Evolutionary conservation across 2,113 vertebrate species (phyloP).

Genomic region (Carlito syrichta): DNA sequence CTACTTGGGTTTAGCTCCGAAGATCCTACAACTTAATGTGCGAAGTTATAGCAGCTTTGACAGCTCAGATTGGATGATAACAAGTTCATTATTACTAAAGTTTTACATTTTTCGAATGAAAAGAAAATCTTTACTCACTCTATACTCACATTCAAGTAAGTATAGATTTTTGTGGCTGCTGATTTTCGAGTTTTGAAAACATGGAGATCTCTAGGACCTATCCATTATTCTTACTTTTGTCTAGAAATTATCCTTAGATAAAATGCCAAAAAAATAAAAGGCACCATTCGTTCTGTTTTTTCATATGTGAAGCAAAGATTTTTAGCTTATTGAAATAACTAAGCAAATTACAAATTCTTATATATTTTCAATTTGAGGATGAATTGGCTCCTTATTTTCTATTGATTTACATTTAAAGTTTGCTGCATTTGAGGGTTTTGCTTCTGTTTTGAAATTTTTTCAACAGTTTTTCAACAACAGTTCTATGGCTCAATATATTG

Average conservation of each 20-base stretch:
- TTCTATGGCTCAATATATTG: background rate
- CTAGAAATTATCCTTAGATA: background rate
- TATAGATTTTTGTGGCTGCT: background rate
- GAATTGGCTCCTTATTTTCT: background rate
- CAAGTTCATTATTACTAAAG: background rate
- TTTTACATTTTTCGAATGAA: background rate
- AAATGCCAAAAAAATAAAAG: background rate
- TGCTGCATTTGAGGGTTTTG: background rate
- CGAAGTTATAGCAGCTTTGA: background rate
- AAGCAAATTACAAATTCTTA: background rate
- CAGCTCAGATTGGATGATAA: background rate
- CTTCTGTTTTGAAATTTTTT: slow-evolving; percentile 29
- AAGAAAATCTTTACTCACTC: background rate
- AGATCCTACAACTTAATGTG: background rate
- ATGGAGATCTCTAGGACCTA: background rate
- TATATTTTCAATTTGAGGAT: background rate
- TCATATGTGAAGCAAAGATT: background rate
- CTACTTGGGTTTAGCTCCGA: background rate
- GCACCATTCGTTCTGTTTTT: background rate
- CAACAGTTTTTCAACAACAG: background rate
- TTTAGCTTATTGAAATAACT: background rate
- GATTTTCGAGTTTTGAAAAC: background rate
- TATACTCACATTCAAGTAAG: background rate
- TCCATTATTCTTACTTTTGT: background rate
- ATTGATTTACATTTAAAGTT: background rate